phyloP scores from a whole-genome alignment of 2,113 vertebrate species.

The Reinhardtius hippoglossoides region DNA sequence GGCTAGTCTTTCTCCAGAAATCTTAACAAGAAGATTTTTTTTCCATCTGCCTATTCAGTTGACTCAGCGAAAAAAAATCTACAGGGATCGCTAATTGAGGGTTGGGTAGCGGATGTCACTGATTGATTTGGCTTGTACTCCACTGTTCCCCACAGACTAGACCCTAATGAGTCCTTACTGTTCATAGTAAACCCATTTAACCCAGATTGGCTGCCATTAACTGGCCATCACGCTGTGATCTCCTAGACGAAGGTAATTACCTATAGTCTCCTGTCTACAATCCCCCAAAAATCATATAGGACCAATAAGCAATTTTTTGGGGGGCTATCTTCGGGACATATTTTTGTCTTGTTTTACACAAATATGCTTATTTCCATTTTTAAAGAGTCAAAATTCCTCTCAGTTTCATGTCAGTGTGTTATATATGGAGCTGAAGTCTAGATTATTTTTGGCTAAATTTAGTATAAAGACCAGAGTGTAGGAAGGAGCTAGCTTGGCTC shows the following conservation, averaged over 20 bases:
- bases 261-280: neutral
- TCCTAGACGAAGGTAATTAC: neutral
- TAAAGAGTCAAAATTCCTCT: no score
- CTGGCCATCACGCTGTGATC: conserved; percentile 17
- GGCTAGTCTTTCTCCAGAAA: conserved; percentile 26
- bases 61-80: conserved; percentile 6
- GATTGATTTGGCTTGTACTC: conserved; percentile 47
- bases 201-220: conserved; percentile 52
- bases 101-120: conserved; percentile 22
- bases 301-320: neutral
- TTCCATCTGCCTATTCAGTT: conserved; percentile 27
- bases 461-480: no score
- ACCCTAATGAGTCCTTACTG: conserved; percentile 52
- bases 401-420: no score
- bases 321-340: neutral
- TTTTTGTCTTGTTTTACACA: neutral
- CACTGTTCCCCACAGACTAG: conserved; percentile 33
- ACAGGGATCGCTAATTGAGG: conserved; percentile 35
- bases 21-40: conserved; percentile 23
- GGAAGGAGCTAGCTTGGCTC: no score
- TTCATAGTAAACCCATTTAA: conserved; percentile 45
- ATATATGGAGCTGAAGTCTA: no score
- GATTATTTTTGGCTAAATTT: no score
- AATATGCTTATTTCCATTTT: neutral
- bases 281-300: no score